phyloP scores from a whole-genome alignment of 2,113 vertebrate species.

The Colinus virginianus region DNA sequence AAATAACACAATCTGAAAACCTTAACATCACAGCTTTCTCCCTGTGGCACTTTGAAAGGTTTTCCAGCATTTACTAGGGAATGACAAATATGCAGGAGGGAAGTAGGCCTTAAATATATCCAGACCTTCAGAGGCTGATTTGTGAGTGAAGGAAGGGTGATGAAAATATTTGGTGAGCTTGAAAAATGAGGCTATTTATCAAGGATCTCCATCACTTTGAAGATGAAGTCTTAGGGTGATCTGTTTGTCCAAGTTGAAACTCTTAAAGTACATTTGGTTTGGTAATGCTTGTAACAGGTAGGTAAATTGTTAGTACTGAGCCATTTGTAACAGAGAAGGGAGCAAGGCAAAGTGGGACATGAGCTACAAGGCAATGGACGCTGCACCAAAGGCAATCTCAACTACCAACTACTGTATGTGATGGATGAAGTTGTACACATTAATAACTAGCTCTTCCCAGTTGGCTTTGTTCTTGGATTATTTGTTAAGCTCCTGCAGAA shows the following conservation, averaged over 20 bases:
- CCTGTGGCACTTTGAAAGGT: not conserved
- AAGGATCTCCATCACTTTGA: not conserved
- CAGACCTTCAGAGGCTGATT: not conserved
- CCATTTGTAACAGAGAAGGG: not conserved
- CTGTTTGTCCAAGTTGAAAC: not conserved
- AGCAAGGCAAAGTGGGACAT: not conserved
- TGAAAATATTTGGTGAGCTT: not conserved
- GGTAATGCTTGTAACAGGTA: not conserved
- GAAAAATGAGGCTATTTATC: not conserved
- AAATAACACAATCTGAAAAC: slow-evolving; percentile 2
- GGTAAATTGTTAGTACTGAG: not conserved
- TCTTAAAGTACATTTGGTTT: not conserved
- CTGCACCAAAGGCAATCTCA: not conserved
- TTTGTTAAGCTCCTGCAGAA: not conserved
- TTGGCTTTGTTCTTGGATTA: not conserved
- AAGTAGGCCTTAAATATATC: not conserved
- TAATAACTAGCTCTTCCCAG: not conserved
- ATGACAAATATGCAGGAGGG: not conserved
- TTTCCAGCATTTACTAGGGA: not conserved
- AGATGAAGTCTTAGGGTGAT: slow-evolving; percentile 22
- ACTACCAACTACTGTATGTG: not conserved
- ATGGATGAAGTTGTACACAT: not conserved
- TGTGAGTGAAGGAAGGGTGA: not conserved
- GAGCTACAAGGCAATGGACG: not conserved
- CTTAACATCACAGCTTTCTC: not conserved